Percentiles rank a stretch among this genome's conserved stretches.
Conservation (phyloP, 2,797 vertebrate species). For the Schizothorax lantsangensis region DNA sequence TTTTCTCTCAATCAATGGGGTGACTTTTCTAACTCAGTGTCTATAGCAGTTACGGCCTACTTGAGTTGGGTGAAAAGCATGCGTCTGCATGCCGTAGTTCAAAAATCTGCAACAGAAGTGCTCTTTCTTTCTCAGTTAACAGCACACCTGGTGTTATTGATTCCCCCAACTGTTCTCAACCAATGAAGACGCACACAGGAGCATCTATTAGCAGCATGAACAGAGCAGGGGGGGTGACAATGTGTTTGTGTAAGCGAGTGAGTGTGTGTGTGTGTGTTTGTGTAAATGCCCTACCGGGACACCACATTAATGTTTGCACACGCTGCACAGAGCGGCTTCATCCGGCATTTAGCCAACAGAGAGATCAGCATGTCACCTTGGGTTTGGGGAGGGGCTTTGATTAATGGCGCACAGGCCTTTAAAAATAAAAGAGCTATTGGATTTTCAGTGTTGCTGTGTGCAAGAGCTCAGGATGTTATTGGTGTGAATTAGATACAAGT, state of each 20-base stretch:
- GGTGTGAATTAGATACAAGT: conserved; percentile 66
- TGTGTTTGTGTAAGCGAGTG: conserved; percentile 12
- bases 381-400: conserved; percentile 73
- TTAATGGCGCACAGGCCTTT: conserved; percentile 72
- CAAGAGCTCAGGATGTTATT: conserved; percentile 54
- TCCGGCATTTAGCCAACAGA: conserved; percentile 53
- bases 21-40: neutral
- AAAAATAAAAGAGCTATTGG: conserved; percentile 65
- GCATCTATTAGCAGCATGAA: conserved; percentile 58
- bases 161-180: conserved; percentile 64
- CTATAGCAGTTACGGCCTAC: neutral
- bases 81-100: conserved; percentile 9
- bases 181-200: conserved; percentile 60
- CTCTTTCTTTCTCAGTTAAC: conserved; percentile 64
- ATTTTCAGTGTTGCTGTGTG: conserved; percentile 65
- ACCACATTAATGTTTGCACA: conserved; percentile 64
- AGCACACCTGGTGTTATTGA: conserved; percentile 71
- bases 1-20: neutral
- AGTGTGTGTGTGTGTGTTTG: conserved; percentile 49
- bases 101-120: conserved; percentile 54
- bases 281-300: conserved; percentile 67
- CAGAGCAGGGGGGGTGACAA: neutral
- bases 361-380: conserved; percentile 73
- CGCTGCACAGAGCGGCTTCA: conserved; percentile 61
- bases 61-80: neutral